Evolutionary conservation across 1,140 invertebrate genomes (phyloP).

Genomic region (Drosophila melanogaster): DNA sequence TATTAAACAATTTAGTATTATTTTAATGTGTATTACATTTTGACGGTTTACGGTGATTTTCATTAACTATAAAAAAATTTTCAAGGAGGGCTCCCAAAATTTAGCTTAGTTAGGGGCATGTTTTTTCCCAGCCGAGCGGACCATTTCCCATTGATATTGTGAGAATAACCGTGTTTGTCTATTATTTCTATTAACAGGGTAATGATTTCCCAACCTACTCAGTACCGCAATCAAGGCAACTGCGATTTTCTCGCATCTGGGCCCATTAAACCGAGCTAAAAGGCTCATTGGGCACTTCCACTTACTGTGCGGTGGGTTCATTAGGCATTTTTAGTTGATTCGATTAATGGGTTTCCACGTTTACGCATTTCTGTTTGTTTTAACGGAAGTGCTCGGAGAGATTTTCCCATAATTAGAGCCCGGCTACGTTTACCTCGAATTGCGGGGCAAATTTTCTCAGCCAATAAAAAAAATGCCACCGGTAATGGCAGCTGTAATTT

Average conservation of each 20-base stretch:
- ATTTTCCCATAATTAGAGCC: slow-evolving; percentile 79
- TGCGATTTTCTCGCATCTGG: slow-evolving; percentile 17
- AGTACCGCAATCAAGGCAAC: slow-evolving; percentile 13
- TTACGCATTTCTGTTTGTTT: slow-evolving; percentile 73
- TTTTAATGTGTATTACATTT: too few relatives aligned
- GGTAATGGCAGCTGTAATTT: slow-evolving; percentile 71
- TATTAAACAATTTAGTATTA: too few relatives aligned
- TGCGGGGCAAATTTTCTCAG: slow-evolving; percentile 73
- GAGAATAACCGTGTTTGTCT: background rate
- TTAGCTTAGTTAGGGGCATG: background rate
- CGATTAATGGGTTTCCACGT: slow-evolving; percentile 78
- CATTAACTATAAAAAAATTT: background rate
- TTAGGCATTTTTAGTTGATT: slow-evolving; percentile 79
- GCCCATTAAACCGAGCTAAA: slow-evolving; percentile 27
- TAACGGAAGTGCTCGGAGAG: slow-evolving; percentile 69
- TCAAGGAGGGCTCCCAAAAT: background rate
- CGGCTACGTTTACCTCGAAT: slow-evolving; percentile 52
- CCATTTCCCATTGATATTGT: background rate
- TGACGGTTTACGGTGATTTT: too few relatives aligned
- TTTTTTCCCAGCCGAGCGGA: background rate
- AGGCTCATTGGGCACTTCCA: slow-evolving; percentile 50
- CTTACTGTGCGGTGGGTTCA: slow-evolving; percentile 41
- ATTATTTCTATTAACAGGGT: slow-evolving; percentile 26
- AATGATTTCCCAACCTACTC: slow-evolving; percentile 13
- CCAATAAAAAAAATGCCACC: slow-evolving; percentile 73